Percentiles rank a stretch among this genome's conserved stretches.
phyloP scores from a whole-genome alignment of 2,888 invertebrate species.

The Maniola hyperantus region DNA sequence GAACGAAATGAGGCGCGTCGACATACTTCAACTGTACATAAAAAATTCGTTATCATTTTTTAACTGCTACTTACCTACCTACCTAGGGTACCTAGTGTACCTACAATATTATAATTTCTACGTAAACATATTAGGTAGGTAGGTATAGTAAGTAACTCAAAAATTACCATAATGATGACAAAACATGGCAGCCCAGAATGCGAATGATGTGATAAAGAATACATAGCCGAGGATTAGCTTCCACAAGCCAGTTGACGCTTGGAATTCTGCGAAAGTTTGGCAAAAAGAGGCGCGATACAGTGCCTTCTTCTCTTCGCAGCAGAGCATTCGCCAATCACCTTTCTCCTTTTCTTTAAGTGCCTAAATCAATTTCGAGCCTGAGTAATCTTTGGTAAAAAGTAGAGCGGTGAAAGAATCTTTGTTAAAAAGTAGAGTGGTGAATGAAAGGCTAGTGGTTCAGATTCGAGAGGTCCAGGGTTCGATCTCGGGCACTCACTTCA shows the following conservation, averaged over 20 bases:
- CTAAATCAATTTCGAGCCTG: constrained; percentile 55
- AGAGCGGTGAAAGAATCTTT: too few relatives aligned
- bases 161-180: constrained; percentile 81
- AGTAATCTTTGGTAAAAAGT: background rate
- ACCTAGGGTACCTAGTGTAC: too few relatives aligned
- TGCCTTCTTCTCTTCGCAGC: constrained; percentile 95
- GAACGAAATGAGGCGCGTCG: too few relatives aligned
- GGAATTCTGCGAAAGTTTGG: constrained; percentile 95
- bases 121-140: background rate
- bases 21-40: too few relatives aligned
- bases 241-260: constrained; percentile 92
- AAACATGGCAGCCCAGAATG: constrained; percentile 81
- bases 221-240: constrained; percentile 86
- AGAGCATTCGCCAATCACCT: constrained; percentile 95
- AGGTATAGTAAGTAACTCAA: background rate
- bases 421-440: too few relatives aligned
- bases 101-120: too few relatives aligned
- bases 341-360: constrained; percentile 95
- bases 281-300: constrained; percentile 97
- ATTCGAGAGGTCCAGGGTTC: too few relatives aligned
- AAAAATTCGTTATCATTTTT: too few relatives aligned
- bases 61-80: too few relatives aligned
- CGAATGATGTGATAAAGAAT: constrained; percentile 77
- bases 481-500: too few relatives aligned
- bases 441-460: too few relatives aligned